Conservation (phyloP, 2,888 invertebrate genomes). For the Athrips mouffetella region DNA sequence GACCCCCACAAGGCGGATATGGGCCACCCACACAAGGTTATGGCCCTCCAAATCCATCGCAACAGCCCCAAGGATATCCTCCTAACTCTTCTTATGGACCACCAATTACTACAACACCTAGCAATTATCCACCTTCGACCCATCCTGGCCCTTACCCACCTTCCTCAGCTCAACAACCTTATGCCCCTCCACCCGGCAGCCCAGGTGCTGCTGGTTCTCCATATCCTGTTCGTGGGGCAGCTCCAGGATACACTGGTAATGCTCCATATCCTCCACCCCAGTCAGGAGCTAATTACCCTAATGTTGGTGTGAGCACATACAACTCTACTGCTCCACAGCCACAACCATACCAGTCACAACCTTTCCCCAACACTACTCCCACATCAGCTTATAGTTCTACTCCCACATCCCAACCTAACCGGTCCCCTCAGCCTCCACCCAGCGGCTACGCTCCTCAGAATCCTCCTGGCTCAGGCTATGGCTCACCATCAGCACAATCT, state of each 20-base stretch:
- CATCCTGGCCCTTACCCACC: constrained; percentile 70
- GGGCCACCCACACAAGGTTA: constrained; percentile 82
- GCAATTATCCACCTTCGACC: constrained; percentile 77
- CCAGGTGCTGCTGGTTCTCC: constrained; percentile 64
- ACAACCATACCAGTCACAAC: constrained; percentile 71
- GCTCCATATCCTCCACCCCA: constrained; percentile 69
- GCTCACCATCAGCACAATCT: constrained; percentile 81
- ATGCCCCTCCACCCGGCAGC: constrained; percentile 70
- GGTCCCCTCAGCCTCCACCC: constrained; percentile 77
- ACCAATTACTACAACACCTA: constrained; percentile 78
- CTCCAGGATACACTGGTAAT: constrained; percentile 68
- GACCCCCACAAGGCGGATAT: constrained; percentile 82
- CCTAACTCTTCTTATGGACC: constrained; percentile 81
- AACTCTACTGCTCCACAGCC: constrained; percentile 70
- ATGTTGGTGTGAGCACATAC: constrained; percentile 69
- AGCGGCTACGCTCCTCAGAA: constrained; percentile 79
- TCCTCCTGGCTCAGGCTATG: constrained; percentile 77
- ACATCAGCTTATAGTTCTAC: constrained; percentile 77
- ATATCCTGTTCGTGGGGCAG: constrained; percentile 62
- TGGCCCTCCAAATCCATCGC: constrained; percentile 79
- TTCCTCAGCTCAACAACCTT: constrained; percentile 66
- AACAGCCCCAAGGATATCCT: constrained; percentile 82
- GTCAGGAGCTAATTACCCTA: constrained; percentile 64
- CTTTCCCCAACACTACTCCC: constrained; percentile 69
- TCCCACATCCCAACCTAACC: constrained; percentile 70